Percentiles rank a stretch among this genome's conserved stretches.
Evolutionary conservation across 2,888 invertebrate species (phyloP).

Genomic region (Epiblema foenella): DNA sequence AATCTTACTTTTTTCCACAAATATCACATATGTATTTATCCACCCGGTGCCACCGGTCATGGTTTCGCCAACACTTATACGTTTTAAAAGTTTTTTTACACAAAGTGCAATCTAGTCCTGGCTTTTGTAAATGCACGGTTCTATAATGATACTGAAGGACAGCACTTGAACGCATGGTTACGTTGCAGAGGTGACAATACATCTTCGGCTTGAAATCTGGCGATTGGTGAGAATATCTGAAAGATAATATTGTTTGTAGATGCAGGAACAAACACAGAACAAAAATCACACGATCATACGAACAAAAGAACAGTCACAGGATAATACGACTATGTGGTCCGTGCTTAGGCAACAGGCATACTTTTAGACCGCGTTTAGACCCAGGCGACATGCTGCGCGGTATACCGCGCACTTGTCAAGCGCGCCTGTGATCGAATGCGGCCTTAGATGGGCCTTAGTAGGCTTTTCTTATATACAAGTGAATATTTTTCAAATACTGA

Average conservation of each 20-base stretch:
- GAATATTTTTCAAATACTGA: background rate
- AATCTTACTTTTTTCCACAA: conserved; percentile 45
- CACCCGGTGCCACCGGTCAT: conserved; percentile 43
- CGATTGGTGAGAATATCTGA: conserved; percentile 56
- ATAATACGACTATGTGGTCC: too few relatives aligned
- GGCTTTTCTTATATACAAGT: background rate
- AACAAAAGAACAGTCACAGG: too few relatives aligned
- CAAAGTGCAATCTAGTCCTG: conserved; percentile 40
- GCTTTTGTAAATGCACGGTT: conserved; percentile 46
- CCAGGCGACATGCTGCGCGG: too few relatives aligned
- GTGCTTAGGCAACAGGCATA: too few relatives aligned
- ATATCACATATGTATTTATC: conserved; percentile 46
- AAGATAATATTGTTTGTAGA: conserved; percentile 43
- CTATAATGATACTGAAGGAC: conserved; percentile 67
- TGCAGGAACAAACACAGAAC: background rate
- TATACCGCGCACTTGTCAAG: too few relatives aligned
- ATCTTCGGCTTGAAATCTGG: conserved; percentile 42
- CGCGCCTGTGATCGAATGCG: too few relatives aligned
- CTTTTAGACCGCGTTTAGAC: too few relatives aligned
- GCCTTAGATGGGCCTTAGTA: background rate
- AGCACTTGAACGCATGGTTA: conserved; percentile 42
- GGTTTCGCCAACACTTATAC: conserved; percentile 45
- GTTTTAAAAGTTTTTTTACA: conserved; percentile 45
- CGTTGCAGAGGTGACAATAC: conserved; percentile 59
- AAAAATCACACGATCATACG: background rate